Evolutionary conservation across 2,113 vertebrate genomes (phyloP).

Genomic region (Chionis minor): DNA sequence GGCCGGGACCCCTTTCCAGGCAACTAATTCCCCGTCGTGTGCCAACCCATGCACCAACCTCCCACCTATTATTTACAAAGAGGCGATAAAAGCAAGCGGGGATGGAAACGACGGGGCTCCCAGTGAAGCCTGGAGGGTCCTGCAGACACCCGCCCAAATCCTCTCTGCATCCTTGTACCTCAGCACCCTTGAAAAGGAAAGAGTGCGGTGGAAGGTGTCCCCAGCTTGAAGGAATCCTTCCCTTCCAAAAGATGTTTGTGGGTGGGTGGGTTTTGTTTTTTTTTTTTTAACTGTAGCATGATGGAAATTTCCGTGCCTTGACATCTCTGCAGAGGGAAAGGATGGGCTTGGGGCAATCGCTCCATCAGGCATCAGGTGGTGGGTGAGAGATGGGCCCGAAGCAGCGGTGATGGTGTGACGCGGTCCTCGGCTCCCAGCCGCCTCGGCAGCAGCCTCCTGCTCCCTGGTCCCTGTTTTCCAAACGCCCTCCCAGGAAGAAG

Average conservation of each 20-base stretch:
- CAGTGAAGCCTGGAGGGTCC: background rate
- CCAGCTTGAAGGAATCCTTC: background rate
- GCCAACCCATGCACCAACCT: background rate
- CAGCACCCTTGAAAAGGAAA: background rate
- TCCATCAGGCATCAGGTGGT: background rate
- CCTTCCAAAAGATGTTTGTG: background rate
- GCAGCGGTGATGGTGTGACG: background rate
- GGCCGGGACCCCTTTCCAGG: background rate
- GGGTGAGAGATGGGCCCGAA: background rate
- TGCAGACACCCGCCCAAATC: background rate
- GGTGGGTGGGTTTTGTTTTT: background rate
- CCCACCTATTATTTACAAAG: constrained; percentile 19
- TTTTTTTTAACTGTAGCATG: background rate
- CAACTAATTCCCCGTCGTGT: background rate
- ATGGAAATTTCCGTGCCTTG: background rate
- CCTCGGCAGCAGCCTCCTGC: background rate
- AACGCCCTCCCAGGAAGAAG: fast-evolving
- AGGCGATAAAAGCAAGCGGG: background rate
- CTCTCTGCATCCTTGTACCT: constrained; percentile 29
- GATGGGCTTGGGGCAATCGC: background rate
- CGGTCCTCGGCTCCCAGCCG: background rate
- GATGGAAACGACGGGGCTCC: background rate
- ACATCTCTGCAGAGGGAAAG: background rate
- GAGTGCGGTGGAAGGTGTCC: fast-evolving
- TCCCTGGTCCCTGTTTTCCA: background rate